Evolutionary conservation across 2,888 invertebrate genomes (phyloP).

Genomic region (Caenorhabditis plicata): DNA sequence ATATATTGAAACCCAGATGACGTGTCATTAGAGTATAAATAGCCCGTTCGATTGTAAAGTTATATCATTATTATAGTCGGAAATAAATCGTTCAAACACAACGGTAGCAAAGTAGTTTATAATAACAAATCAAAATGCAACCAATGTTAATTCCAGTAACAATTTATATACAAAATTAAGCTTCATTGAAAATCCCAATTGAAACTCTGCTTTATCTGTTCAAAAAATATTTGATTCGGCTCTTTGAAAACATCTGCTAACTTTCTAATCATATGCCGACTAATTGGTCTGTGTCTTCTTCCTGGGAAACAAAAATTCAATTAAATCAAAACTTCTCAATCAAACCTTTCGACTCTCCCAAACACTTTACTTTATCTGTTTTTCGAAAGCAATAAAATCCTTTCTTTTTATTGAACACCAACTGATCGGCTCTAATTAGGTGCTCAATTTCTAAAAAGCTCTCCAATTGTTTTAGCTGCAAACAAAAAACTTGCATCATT

Average conservation of each 20-base stretch:
- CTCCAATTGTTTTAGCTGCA: slow-evolving; percentile 78
- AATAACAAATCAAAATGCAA: too few relatives aligned
- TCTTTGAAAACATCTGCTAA: slow-evolving; percentile 39
- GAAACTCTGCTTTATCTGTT: slow-evolving; percentile 44
- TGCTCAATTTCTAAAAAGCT: slow-evolving; percentile 79
- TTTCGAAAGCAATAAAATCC: slow-evolving; percentile 81
- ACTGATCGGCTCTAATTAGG: slow-evolving; percentile 79
- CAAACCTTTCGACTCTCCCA: slow-evolving; percentile 54
- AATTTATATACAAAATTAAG: too few relatives aligned
- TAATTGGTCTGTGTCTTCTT: slow-evolving; percentile 49
- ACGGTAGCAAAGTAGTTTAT: too few relatives aligned
- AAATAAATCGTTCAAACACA: too few relatives aligned
- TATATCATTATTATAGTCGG: too few relatives aligned
- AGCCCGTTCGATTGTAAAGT: too few relatives aligned
- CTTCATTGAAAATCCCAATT: slow-evolving; percentile 41
- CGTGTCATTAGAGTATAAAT: too few relatives aligned
- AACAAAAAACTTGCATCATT: slow-evolving; percentile 3
- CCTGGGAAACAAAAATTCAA: slow-evolving; percentile 24
- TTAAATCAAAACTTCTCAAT: background rate
- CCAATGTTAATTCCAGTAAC: too few relatives aligned
- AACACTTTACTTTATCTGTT: slow-evolving; percentile 38
- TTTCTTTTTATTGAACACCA: slow-evolving; percentile 94
- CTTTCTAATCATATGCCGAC: slow-evolving; percentile 13
- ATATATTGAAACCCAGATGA: too few relatives aligned
- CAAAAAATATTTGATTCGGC: slow-evolving; percentile 55